Evolutionary conservation across 2,797 vertebrate genomes (phyloP), one percentile per base, ranked within the genome.

Genomic region (Amphiprion clarkii): DNA sequence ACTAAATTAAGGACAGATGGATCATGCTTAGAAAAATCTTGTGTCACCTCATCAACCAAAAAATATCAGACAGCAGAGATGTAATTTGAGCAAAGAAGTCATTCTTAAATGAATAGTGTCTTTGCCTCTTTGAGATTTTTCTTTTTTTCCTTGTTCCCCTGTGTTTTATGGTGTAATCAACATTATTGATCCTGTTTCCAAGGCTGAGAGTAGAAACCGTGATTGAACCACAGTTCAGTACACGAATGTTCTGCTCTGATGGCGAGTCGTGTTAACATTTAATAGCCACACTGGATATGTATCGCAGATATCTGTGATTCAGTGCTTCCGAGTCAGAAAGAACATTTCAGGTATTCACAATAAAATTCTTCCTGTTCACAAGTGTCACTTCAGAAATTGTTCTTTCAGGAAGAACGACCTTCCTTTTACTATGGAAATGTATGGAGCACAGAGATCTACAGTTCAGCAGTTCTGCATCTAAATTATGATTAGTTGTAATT

Each of bases 151-250:
- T 14, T 7, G 7, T 60, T 59, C 27, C 49, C 48, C 68, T 57
- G 69, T 60, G 80, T 71, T 84, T 79, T 71, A 80, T 67, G 46
- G 53, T 65, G 49, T 78, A 74, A 83, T 87, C 69, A 83, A 60
- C 76, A 49, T 67, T 71, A 88, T 83, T 78, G 86, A 89, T 87
- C 58, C 42, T 25, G 75, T 79, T 65, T 82, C 62, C 33, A 17
- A 59, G 66, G 78, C 66, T 7, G 2, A 14, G 62, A 56, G 44
- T 23, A 17, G 36, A 5, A 10, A 21, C 46, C 31, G 25, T 58
- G 67, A 79, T 65, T 51, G 51, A 64, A 51, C 49, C 58, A 21
- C 61, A 16, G 17, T 21, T 74, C 57, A 59, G 13, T 21, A 14
- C 52, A 68, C 13, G 13, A 27, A 6, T 8, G 5, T 57, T 40